These are phyloP conservation scores for Thrips palmi DNA, from an alignment of 1,140 invertebrate species.

Conservation along the genomic window DNA sequence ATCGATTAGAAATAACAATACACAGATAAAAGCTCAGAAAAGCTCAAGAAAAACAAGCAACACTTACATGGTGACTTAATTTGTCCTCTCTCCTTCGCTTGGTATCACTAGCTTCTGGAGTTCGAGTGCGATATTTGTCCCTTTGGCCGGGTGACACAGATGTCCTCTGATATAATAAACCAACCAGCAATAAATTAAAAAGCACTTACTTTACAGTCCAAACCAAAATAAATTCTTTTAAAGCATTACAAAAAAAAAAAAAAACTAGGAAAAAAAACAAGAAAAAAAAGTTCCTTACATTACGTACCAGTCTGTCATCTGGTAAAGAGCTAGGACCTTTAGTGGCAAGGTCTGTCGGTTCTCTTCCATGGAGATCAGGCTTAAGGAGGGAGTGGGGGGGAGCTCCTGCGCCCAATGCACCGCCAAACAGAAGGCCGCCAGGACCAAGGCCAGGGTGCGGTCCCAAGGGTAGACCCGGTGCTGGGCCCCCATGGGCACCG, in stretches of 20 bases:
- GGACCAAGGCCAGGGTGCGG: slow-evolving; percentile 12
- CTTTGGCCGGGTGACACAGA: slow-evolving; percentile 30
- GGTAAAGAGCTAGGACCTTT: slow-evolving; percentile 14
- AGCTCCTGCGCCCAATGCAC: slow-evolving; percentile 15
- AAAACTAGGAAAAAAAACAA: slow-evolving; percentile 1
- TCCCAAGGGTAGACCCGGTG: slow-evolving; percentile 23
- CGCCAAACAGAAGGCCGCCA: slow-evolving; percentile 13
- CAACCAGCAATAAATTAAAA: too few species aligned
- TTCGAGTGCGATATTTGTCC: slow-evolving; percentile 24
- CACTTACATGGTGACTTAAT: slow-evolving; percentile 17
- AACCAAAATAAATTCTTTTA: background rate
- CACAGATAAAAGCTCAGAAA: slow-evolving; percentile 8
- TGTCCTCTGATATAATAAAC: slow-evolving; percentile 24
- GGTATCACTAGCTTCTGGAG: slow-evolving; percentile 20
- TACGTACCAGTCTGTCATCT: slow-evolving; percentile 19
- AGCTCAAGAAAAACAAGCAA: background rate
- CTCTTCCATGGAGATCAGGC: slow-evolving; percentile 14
- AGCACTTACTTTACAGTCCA: background rate
- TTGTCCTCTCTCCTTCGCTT: slow-evolving; percentile 23
- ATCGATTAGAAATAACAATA: slow-evolving; percentile 6
- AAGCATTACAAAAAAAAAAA: background rate
- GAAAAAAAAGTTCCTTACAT: background rate
- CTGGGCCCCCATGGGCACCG: slow-evolving; percentile 20
- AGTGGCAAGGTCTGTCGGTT: slow-evolving; percentile 15
- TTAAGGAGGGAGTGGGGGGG: slow-evolving; percentile 18